These are phyloP conservation scores for Heliconius eleuchia DNA, from an alignment of 1,140 invertebrate species.

Conservation along the genomic window DNA sequence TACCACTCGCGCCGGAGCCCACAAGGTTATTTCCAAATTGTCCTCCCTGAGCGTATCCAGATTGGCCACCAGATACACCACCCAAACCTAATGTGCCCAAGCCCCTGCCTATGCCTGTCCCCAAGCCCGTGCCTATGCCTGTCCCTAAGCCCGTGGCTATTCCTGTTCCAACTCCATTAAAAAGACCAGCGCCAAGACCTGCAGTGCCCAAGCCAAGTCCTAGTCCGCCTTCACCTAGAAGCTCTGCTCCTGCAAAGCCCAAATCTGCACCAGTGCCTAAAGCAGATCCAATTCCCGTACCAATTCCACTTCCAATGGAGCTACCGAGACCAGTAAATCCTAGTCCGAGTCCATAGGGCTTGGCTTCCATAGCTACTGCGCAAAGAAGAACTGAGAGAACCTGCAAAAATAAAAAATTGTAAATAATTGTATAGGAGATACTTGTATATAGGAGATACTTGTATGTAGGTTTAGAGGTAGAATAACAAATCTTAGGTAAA, in stretches of 20 bases:
- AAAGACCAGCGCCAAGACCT: not conserved
- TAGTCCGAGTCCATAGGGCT: not conserved
- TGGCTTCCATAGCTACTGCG: constrained; percentile 16
- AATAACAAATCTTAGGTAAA: too few relatives aligned
- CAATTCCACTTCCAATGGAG: not conserved
- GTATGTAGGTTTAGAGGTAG: too few relatives aligned
- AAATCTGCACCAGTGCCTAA: not conserved
- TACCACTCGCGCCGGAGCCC: constrained; percentile 8
- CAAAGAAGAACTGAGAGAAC: constrained; percentile 21
- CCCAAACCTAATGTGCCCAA: not conserved
- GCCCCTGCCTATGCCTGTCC: not conserved
- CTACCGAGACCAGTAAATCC: not conserved
- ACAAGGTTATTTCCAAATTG: not conserved
- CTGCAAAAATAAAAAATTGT: constrained; percentile 16
- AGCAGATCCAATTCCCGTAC: not conserved
- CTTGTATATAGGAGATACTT: not conserved
- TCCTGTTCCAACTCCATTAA: not conserved
- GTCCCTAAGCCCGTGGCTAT: not conserved
- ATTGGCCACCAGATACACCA: not conserved
- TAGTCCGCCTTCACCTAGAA: not conserved
- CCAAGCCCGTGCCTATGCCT: not conserved
- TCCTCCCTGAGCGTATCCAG: constrained; percentile 14
- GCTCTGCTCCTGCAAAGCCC: not conserved
- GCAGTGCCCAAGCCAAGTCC: constrained; percentile 1
- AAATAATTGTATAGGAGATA: not conserved